Base-by-base conservation (phyloP, 2,888 invertebrate species). In the Dusona sp. region DNA sequence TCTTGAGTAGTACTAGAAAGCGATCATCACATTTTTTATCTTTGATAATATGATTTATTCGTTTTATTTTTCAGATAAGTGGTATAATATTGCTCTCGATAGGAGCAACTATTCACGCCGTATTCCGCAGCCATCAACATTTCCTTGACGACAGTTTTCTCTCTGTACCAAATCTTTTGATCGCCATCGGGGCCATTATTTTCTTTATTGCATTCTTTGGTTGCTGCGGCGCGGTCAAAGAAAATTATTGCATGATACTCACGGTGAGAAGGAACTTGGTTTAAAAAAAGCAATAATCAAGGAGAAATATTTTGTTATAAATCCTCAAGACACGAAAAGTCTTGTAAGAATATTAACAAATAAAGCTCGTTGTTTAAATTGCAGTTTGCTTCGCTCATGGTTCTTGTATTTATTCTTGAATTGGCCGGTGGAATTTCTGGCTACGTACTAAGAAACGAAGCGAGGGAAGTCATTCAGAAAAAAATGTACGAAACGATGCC, bases 151-250 rank as follows among this genome's bases (percentile, higher is more conserved):
- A 95, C 83, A 95, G 96, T 89, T 97, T 97, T 94, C 96, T 97
- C 92, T 97, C 97, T 0, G 96, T 97, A 38, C 97, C 96, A 92
- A 94, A 95, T 42, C 92, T 96, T n/a, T 93, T 96, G n/a, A 95
- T 96, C 54, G 94, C 95, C 0, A 94, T 95, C 16, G 96, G 96
- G 4, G 94, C 95, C 38, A 94, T 97, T 89, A 96, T 97, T 90
- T 97, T 98, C 93, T 93, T 98, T 88, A 96, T 98, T 73, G 96
- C 98, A 0, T 97, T 97, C 94, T 97, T 98, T 91, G 98, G 98
- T 84, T 98, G 98, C 94, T 98, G 97, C 94, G 98, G 98, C 65
- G 98, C 98, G 0, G 96, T 97, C 89, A 96, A 96, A 92, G 98
- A 98, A 93, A 98, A 97, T 94, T 97, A 98, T 93, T 96, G 97